These are phyloP conservation scores for Drosophila eohydei DNA, from an alignment of 2,888 invertebrate genomes.

Conservation along the genomic window DNA sequence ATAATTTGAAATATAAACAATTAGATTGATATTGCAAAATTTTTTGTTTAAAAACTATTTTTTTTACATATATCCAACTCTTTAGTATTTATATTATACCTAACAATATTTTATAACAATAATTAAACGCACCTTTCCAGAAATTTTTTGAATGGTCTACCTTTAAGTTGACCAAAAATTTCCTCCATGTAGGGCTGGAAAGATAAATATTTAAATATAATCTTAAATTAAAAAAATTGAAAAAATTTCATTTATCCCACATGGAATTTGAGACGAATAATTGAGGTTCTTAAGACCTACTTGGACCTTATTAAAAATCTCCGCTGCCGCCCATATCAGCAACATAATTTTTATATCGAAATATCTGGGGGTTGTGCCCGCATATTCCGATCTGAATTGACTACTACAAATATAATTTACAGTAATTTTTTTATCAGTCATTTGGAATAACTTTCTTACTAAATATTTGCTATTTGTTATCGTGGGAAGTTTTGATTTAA, in stretches of 20 bases:
- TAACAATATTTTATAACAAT: background rate
- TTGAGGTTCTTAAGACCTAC: no score
- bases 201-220: conserved; percentile 42
- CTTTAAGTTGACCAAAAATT: conserved; percentile 98
- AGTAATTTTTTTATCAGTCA: background rate
- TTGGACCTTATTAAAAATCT: background rate
- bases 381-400: background rate
- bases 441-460: background rate
- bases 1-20: no score
- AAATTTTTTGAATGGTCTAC: conserved; percentile 98
- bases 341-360: background rate
- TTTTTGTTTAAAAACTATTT: no score
- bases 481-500: background rate
- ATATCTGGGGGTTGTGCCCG: background rate
- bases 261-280: background rate
- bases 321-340: background rate
- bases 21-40: no score
- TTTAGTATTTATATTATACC: background rate
- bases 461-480: background rate
- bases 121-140: conserved; percentile 94
- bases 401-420: background rate
- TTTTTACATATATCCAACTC: background rate
- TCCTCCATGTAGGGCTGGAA: conserved; percentile 99
- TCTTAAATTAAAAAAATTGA: background rate
- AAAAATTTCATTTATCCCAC: background rate